A percentile compares a stretch with the other conserved stretches of the same genome.
These are phyloP conservation scores for Montipora efflorescens DNA, from an alignment of 64 coral and sea anemone species.

Conservation along the genomic window DNA sequence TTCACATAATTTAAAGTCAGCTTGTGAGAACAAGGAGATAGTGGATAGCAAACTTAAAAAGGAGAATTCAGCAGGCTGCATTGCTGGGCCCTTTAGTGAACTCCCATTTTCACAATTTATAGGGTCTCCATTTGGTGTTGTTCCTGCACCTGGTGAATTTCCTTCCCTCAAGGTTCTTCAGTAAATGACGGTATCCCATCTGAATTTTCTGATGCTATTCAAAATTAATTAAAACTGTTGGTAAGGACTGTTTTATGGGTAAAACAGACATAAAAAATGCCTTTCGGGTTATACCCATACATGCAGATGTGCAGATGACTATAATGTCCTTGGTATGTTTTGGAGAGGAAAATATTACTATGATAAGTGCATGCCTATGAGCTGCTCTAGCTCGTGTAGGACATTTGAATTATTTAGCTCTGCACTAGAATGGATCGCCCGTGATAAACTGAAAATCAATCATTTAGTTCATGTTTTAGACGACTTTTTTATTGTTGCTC, in stretches of 20 bases:
- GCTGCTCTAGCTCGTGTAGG: slow-evolving; percentile 16
- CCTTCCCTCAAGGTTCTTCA: slow-evolving; percentile 19
- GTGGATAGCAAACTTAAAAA: slow-evolving; percentile 6
- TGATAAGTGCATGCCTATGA: slow-evolving; percentile 23
- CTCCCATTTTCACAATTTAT: slow-evolving; percentile 4
- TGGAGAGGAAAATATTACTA: slow-evolving; percentile 43
- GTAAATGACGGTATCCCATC: slow-evolving; percentile 42
- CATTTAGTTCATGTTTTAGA: slow-evolving; percentile 36
- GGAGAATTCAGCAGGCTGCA: neutral
- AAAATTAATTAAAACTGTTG: neutral
- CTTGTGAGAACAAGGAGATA: neutral
- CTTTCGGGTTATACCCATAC: neutral
- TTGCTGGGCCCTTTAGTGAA: neutral
- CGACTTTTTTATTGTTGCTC: neutral
- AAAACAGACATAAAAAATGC: slow-evolving; percentile 42
- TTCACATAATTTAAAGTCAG: slow-evolving; percentile 19
- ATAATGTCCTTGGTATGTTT: neutral
- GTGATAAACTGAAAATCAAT: slow-evolving; percentile 1
- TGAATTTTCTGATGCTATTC: slow-evolving; percentile 12
- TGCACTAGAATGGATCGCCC: slow-evolving; percentile 59
- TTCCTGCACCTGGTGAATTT: slow-evolving; percentile 21
- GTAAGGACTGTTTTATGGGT: neutral
- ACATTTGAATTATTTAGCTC: slow-evolving; percentile 47
- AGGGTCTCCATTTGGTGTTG: slow-evolving; percentile 10
- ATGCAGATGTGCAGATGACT: neutral